phyloP scores from a whole-genome alignment of 1,140 invertebrate species.

The Cyphomyrmex costatus region DNA sequence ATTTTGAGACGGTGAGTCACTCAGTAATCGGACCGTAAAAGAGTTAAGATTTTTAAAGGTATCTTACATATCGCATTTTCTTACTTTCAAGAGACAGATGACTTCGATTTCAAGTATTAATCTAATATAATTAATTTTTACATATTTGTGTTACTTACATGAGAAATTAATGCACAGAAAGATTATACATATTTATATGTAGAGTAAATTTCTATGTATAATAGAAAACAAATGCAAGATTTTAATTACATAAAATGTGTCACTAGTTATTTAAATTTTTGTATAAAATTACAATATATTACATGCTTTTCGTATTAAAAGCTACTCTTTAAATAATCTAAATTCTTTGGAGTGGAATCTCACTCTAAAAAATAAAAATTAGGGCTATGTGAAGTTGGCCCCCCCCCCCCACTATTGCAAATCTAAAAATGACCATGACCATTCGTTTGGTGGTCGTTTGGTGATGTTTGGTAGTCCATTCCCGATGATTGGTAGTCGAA shows the following conservation, averaged over 20 bases:
- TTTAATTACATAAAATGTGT: neutral
- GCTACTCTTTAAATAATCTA: too few species aligned
- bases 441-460: too few species aligned
- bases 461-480: too few species aligned
- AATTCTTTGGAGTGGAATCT: too few species aligned
- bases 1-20: slow-evolving; percentile 33
- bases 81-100: neutral
- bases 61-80: neutral
- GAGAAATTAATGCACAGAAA: neutral
- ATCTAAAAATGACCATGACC: too few species aligned
- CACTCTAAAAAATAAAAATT: too few species aligned
- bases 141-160: neutral
- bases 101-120: neutral
- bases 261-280: neutral
- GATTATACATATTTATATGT: neutral
- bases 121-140: neutral
- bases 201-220: neutral
- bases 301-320: neutral
- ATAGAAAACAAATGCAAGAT: neutral
- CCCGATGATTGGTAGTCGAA: too few species aligned
- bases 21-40: neutral
- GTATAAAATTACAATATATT: neutral
- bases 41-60: neutral
- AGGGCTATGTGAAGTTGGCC: too few species aligned
- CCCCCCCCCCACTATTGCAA: too few species aligned